Evolutionary conservation across 2,113 vertebrate genomes (phyloP).

Genomic region (Salvelinus alpinus): DNA sequence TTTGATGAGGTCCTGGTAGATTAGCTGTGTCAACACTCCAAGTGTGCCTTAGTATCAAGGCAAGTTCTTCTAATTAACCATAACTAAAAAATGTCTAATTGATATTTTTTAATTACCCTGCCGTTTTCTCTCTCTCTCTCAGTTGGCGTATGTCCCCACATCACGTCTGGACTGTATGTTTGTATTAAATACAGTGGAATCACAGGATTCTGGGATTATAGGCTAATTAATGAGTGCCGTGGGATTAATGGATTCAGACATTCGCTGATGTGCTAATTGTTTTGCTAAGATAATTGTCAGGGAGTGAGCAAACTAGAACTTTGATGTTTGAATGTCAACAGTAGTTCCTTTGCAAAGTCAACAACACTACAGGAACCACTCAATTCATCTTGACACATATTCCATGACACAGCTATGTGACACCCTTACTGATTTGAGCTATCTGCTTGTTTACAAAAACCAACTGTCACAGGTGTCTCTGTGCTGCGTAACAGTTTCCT

Average conservation of each 20-base stretch:
- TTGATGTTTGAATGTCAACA: not conserved
- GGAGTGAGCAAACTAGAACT: not conserved
- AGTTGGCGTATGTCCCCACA: constrained; percentile 25
- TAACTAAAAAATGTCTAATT: constrained; percentile 54
- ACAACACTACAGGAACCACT: no score
- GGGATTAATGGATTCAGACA: constrained; percentile 68
- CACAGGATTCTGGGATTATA: constrained; percentile 58
- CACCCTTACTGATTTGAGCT: no score
- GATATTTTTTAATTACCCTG: constrained; percentile 59
- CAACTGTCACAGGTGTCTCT: no score
- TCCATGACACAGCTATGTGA: no score
- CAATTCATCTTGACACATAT: no score
- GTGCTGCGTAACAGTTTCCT: no score
- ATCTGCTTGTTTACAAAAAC: no score
- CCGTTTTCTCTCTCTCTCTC: constrained; percentile 45
- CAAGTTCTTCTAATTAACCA: constrained; percentile 10
- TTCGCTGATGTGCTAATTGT: constrained; percentile 66
- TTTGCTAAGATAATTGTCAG: constrained; percentile 55
- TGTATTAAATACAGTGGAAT: constrained; percentile 62
- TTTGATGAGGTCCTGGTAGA: constrained; percentile 56
- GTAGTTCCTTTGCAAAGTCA: not conserved
- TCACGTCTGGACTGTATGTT: constrained; percentile 48
- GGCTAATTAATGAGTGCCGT: constrained; percentile 63
- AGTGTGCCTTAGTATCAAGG: not conserved
- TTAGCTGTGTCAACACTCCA: constrained; percentile 32